Percentiles rank a stretch among this genome's conserved stretches.
phyloP scores from a whole-genome alignment of 2,888 invertebrate genomes.

The Dione juno region DNA sequence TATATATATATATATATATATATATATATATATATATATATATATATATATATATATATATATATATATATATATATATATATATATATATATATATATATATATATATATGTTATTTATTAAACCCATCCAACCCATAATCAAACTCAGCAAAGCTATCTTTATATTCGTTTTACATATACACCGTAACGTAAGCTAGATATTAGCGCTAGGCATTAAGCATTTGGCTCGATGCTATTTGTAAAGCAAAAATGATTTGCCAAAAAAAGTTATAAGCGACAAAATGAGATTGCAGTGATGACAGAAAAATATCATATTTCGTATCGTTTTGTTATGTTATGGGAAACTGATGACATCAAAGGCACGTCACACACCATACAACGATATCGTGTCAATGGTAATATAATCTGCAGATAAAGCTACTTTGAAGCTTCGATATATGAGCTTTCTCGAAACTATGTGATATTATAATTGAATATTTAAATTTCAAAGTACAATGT shows the following conservation, averaged over 20 bases:
- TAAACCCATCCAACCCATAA: no score
- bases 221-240: background rate
- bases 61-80: no score
- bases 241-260: background rate
- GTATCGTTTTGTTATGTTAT: conserved; percentile 38
- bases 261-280: conserved; percentile 32
- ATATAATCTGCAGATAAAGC: background rate
- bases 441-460: background rate
- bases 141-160: no score
- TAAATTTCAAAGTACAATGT: no score
- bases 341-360: conserved; percentile 37
- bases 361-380: conserved; percentile 7
- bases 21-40: no score
- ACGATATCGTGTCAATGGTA: background rate
- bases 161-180: no score
- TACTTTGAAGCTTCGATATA: background rate
- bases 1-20: no score
- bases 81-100: no score
- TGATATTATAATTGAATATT: no score
- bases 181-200: no score
- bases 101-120: no score
- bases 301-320: conserved; percentile 35
- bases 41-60: no score
- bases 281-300: conserved; percentile 31
- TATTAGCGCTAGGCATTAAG: background rate